Conservation (phyloP, 2,888 invertebrate species). For the Trichogramma dendrolimi region DNA sequence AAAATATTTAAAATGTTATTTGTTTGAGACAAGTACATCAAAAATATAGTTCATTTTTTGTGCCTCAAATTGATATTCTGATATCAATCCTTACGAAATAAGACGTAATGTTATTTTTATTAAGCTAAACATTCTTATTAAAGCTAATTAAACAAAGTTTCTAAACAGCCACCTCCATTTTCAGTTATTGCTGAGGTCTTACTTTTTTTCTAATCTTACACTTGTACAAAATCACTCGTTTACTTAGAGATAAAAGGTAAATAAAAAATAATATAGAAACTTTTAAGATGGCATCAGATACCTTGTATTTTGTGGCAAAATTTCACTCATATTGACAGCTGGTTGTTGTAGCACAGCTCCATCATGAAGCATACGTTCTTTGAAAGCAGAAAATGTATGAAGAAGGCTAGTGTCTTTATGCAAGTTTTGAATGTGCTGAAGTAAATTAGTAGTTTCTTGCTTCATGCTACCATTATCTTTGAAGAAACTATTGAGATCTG, state of each 20-base stretch:
- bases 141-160: too few relatives aligned
- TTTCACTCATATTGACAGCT: slow-evolving; percentile 49
- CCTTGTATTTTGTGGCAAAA: slow-evolving; percentile 49
- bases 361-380: slow-evolving; percentile 46
- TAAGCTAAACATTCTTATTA: too few relatives aligned
- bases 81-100: neutral
- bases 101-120: too few relatives aligned
- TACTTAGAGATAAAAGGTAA: slow-evolving; percentile 15
- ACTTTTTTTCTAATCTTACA: too few relatives aligned
- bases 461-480: slow-evolving; percentile 40
- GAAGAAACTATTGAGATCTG: slow-evolving; percentile 34
- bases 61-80: neutral
- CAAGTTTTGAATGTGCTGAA: slow-evolving; percentile 46
- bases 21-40: too few relatives aligned
- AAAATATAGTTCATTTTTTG: neutral
- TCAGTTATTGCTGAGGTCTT: too few relatives aligned
- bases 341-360: slow-evolving; percentile 40
- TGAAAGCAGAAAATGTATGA: slow-evolving; percentile 46
- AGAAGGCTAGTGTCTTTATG: slow-evolving; percentile 46
- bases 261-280: neutral
- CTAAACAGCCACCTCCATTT: too few relatives aligned
- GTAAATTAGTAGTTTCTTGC: slow-evolving; percentile 37
- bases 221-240: neutral
- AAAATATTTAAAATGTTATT: neutral
- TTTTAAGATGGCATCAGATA: slow-evolving; percentile 50